A percentile compares a stretch with the other conserved stretches of the same genome.
Evolutionary conservation across 1,140 invertebrate genomes (phyloP).

Genomic region (Lepeophtheirus salmonis): DNA sequence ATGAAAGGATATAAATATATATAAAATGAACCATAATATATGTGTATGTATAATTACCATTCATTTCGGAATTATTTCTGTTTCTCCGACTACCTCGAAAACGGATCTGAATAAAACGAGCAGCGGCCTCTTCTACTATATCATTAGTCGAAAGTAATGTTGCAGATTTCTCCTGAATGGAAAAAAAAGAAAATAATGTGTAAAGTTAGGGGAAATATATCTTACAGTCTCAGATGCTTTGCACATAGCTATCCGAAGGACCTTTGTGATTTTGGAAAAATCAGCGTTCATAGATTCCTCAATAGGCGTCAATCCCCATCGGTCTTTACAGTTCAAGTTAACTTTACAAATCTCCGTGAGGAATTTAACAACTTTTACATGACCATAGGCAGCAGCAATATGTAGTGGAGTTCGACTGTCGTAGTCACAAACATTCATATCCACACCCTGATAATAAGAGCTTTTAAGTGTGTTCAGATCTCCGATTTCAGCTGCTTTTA

Average conservation of each 20-base stretch:
- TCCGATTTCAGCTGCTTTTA: not conserved
- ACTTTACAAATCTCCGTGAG: conserved; percentile 28
- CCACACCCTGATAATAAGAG: conserved; percentile 27
- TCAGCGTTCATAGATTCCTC: conserved; percentile 69
- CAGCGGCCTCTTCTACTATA: not conserved
- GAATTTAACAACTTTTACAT: conserved; percentile 29
- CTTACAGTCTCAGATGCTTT: not conserved
- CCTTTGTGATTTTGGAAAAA: conserved; percentile 30
- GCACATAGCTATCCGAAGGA: not conserved
- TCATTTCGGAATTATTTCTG: not conserved
- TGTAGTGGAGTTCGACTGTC: conserved; percentile 33
- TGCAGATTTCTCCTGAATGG: too few relatives aligned
- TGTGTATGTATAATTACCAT: not conserved
- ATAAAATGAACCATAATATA: not conserved
- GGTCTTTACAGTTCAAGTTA: conserved; percentile 27
- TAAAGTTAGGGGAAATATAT: not conserved
- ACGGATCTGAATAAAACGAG: not conserved
- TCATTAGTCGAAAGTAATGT: not conserved
- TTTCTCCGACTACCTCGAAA: not conserved
- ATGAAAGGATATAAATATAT: too few relatives aligned
- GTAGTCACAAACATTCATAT: conserved; percentile 29
- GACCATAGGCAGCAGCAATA: conserved; percentile 32
- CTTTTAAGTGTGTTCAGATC: conserved; percentile 4
- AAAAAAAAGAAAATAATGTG: not conserved
- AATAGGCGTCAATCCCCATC: conserved; percentile 70